Percentiles rank a stretch among this genome's conserved stretches.
phyloP scores from a whole-genome alignment of 2,797 vertebrate genomes.

The Sebastes nivosus region DNA sequence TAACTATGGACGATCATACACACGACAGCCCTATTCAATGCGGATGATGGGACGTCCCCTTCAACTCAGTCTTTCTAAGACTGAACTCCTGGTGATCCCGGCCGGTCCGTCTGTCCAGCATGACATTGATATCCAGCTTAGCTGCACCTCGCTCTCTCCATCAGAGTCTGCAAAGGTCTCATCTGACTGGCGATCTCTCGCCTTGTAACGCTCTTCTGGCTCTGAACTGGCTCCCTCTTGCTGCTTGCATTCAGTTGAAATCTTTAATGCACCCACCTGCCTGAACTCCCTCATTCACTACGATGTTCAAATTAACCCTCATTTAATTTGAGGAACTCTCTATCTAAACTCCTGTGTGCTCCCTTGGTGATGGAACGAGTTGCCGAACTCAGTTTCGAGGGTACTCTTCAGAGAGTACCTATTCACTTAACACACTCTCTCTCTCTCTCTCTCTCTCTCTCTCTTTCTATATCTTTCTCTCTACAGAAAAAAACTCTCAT shows the following conservation, averaged over 20 bases:
- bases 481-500: not conserved
- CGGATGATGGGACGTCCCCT: too few relatives aligned
- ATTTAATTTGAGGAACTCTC: not conserved
- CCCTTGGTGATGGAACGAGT: not conserved
- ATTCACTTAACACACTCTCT: not conserved
- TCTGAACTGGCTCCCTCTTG: not conserved
- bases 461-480: not conserved
- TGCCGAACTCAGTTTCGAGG: not conserved
- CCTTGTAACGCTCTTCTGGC: not conserved
- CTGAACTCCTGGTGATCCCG: not conserved
- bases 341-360: not conserved
- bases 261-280: not conserved
- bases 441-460: not conserved
- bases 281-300: not conserved
- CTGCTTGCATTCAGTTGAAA: not conserved
- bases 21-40: not conserved
- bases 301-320: not conserved
- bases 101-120: not conserved
- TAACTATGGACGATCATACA: too few relatives aligned
- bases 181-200: not conserved
- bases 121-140: not conserved
- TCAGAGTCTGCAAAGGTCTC: not conserved
- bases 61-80: not conserved
- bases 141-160: not conserved
- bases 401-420: not conserved